These are phyloP conservation scores for Ctenochaetus hawaiiensis DNA, from an alignment of 2,797 vertebrate species.

Conservation along the genomic window DNA sequence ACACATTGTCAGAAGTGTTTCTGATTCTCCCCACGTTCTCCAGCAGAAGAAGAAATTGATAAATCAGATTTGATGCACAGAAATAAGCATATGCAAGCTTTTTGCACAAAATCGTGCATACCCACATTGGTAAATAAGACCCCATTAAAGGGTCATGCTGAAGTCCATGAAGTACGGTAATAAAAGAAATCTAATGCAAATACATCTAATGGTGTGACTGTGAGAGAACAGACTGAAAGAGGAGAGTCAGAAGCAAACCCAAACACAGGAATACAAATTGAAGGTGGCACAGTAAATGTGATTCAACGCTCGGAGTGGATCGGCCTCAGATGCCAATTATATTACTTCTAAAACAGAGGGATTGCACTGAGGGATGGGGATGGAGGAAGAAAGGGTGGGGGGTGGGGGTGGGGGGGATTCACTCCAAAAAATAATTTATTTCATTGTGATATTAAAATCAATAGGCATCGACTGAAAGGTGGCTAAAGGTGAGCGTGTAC, in stretches of 20 bases:
- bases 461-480: conserved; percentile 83
- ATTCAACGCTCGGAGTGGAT: conserved; percentile 53
- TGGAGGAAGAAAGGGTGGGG: conserved; percentile 14
- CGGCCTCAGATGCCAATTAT: conserved; percentile 73
- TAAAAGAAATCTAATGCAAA: conserved; percentile 12
- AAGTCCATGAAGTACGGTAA: too few species aligned
- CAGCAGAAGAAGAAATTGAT: background rate
- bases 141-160: too few species aligned
- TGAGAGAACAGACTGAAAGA: conserved; percentile 28
- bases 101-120: background rate
- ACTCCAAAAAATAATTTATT: conserved; percentile 83
- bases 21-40: background rate
- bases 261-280: conserved; percentile 50
- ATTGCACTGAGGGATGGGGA: conserved; percentile 52
- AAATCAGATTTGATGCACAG: background rate
- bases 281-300: conserved; percentile 61
- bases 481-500: conserved; percentile 83
- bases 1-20: background rate
- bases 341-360: conserved; percentile 75
- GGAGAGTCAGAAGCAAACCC: conserved; percentile 36
- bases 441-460: conserved; percentile 86
- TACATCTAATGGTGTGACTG: conserved; percentile 36
- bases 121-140: background rate
- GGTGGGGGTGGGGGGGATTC: conserved; percentile 9
- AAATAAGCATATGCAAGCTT: background rate